phyloP scores from a whole-genome alignment of 1,140 invertebrate species.

The Luehdorfia chinensis region DNA sequence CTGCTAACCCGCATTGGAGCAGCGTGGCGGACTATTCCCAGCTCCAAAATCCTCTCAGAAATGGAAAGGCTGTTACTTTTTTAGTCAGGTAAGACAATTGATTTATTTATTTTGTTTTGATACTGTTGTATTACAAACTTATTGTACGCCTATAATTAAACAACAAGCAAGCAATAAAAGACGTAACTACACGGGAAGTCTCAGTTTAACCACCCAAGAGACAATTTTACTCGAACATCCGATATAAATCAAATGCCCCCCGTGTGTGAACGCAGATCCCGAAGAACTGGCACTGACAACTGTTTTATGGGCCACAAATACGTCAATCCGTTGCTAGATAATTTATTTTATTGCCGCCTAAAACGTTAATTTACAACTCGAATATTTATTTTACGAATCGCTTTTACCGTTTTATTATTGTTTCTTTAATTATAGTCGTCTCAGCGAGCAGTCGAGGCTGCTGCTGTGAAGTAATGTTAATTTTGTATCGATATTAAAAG shows the following conservation, averaged over 20 bases:
- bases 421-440: conserved; percentile 10
- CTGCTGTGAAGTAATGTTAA: too few species aligned
- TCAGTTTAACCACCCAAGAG: not conserved
- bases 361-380: conserved; percentile 47
- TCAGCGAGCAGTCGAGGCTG: too few species aligned
- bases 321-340: conserved; percentile 36
- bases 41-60: too few species aligned
- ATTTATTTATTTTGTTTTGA: too few species aligned
- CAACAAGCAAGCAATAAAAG: not conserved
- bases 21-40: too few species aligned
- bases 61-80: too few species aligned
- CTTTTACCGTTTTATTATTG: conserved; percentile 14
- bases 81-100: too few species aligned
- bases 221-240: not conserved
- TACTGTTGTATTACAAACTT: too few species aligned
- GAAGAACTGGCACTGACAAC: conserved; percentile 18
- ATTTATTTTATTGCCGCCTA: conserved; percentile 48
- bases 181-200: too few species aligned
- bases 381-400: conserved; percentile 34
- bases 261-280: not conserved
- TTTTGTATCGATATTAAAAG: too few species aligned
- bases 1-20: too few species aligned
- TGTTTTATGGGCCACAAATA: conserved; percentile 33
- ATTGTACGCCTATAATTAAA: too few species aligned
- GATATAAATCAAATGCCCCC: not conserved